phyloP scores from a whole-genome alignment of 2,797 vertebrate genomes.

The Xiphorhynchus erythropygius region DNA sequence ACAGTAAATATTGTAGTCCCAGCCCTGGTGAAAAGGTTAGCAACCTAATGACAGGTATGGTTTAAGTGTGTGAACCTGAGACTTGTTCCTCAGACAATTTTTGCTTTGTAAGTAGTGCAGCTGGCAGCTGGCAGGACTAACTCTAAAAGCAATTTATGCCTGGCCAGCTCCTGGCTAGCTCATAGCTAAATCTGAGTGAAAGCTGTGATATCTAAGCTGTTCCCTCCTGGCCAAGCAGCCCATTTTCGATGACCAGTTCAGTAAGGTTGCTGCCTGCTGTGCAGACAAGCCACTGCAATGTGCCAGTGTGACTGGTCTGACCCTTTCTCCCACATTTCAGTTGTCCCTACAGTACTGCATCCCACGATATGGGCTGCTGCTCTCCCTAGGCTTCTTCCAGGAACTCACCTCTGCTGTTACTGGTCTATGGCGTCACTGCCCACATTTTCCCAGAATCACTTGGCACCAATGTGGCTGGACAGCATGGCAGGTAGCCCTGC shows the following conservation, averaged over 20 bases:
- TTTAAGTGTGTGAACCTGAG: not conserved
- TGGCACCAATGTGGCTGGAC: not conserved
- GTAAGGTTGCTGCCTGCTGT: constrained; percentile 1
- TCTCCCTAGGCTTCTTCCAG: not conserved
- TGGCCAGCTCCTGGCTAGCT: constrained; percentile 41
- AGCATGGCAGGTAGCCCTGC: constrained; percentile 10
- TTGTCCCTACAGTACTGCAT: not conserved
- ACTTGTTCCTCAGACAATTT: constrained; percentile 1
- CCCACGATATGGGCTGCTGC: not conserved
- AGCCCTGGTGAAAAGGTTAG: constrained; percentile 2
- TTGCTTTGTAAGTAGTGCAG: constrained; percentile 24
- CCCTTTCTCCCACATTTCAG: not conserved
- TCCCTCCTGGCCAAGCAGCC: constrained; percentile 27
- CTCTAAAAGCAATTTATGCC: constrained; percentile 26
- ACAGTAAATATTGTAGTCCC: not conserved
- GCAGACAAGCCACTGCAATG: not conserved
- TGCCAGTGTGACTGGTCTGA: not conserved
- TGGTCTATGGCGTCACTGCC: not conserved
- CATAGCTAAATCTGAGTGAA: constrained; percentile 52
- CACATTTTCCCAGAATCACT: constrained; percentile 38
- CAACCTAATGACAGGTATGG: constrained; percentile 1
- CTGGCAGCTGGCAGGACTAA: constrained; percentile 27
- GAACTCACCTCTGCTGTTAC: not conserved
- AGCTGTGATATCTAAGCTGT: constrained; percentile 35
- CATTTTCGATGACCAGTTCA: not conserved